Evolutionary conservation across 92 coral and sea anemone species (phyloP).

Genomic region (Zoanthus sansibaricus): DNA sequence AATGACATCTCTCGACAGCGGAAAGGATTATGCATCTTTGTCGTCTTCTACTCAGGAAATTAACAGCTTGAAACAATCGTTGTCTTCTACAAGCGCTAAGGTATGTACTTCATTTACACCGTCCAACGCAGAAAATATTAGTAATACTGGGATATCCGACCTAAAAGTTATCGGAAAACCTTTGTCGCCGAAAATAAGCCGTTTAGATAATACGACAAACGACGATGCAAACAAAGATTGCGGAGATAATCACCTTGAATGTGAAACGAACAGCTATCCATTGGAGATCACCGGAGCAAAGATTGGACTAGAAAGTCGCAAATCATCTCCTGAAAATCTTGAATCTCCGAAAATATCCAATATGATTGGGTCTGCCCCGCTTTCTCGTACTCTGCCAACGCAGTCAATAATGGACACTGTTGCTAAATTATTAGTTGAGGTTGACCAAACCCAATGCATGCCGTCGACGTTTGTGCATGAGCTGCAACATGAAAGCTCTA

Average conservation of each 20-base stretch:
- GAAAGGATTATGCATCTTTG: slow-evolving; percentile 1
- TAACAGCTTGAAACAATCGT: slow-evolving; percentile 7
- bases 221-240: neutral
- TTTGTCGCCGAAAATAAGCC: neutral
- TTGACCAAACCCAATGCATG: neutral
- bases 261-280: neutral
- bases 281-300: slow-evolving; percentile 36
- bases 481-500: slow-evolving; percentile 11
- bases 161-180: slow-evolving; percentile 31
- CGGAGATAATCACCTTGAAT: neutral
- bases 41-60: neutral
- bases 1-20: slow-evolving; percentile 1
- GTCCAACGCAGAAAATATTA: neutral
- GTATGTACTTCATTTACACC: neutral
- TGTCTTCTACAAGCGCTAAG: neutral
- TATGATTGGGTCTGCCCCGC: neutral
- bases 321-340: neutral
- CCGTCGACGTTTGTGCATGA: neutral
- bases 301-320: slow-evolving; percentile 36
- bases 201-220: neutral
- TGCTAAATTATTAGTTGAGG: slow-evolving; percentile 3
- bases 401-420: slow-evolving; percentile 25
- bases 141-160: neutral
- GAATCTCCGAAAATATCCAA: neutral
- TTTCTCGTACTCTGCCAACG: slow-evolving; percentile 8